Conservation (phyloP, 2,113 vertebrate species). For the Carassius gibelio region DNA sequence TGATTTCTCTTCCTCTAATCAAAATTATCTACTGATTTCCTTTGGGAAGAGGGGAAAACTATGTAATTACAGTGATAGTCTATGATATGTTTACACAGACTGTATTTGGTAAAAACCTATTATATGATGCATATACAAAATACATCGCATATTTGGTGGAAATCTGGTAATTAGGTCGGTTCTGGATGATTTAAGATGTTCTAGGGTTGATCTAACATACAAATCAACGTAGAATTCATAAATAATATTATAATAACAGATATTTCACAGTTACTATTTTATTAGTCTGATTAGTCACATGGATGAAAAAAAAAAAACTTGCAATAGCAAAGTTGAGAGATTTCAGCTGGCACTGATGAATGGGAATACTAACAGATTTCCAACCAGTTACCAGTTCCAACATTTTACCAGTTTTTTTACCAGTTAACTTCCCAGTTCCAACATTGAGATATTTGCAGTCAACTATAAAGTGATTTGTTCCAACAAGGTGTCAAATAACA, state of each 20-base stretch:
- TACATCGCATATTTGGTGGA: background rate
- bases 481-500: background rate
- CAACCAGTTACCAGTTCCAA: background rate
- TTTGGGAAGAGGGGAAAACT: background rate
- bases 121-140: background rate
- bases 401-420: too few relatives aligned
- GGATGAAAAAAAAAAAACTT: background rate
- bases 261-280: background rate
- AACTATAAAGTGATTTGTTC: background rate
- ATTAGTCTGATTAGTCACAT: background rate
- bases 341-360: background rate
- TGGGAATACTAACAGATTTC: background rate
- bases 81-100: background rate
- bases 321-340: background rate
- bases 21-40: background rate
- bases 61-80: background rate
- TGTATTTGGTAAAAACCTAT: background rate
- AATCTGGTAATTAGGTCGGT: background rate
- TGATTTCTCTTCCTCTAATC: slow-evolving; percentile 14
- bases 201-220: background rate
- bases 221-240: background rate
- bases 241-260: background rate
- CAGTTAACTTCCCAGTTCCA: too few relatives aligned
- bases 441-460: background rate
- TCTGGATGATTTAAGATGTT: background rate